phyloP scores from a whole-genome alignment of 2,797 vertebrate species.

The Gallinago solitaria region DNA sequence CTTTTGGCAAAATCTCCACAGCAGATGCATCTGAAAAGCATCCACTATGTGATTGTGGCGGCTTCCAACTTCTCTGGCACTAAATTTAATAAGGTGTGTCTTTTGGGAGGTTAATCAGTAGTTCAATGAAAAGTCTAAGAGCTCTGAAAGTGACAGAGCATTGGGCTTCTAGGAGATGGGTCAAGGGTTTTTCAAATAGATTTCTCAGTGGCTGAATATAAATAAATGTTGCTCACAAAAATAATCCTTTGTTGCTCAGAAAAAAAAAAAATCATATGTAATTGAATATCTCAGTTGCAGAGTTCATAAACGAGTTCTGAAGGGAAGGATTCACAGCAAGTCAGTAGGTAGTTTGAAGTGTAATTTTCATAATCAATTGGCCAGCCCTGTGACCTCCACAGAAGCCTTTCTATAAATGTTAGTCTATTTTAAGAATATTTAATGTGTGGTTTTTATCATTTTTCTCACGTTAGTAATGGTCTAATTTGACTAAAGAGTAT shows the following conservation, averaged over 20 bases:
- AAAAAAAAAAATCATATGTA: not conserved
- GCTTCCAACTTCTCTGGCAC: not conserved
- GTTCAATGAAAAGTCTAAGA: not conserved
- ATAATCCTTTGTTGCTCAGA: not conserved
- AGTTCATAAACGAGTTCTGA: not conserved
- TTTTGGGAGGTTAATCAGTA: not conserved
- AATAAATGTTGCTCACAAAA: not conserved
- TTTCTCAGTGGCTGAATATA: not conserved
- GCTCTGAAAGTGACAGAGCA: not conserved
- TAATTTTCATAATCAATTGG: not conserved
- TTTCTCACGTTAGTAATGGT: not conserved
- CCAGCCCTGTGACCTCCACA: not conserved
- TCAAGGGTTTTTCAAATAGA: not conserved
- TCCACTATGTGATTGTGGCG: not conserved
- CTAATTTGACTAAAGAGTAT: not conserved
- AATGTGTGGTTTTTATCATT: not conserved
- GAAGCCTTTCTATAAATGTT: not conserved
- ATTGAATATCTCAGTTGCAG: not conserved
- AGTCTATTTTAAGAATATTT: not conserved
- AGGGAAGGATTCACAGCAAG: not conserved
- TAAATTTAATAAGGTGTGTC: not conserved
- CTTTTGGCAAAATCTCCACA: not conserved
- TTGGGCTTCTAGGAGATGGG: not conserved
- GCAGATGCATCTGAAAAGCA: not conserved
- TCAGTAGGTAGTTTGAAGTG: not conserved